A percentile compares a stretch with the other conserved stretches of the same genome.
These are phyloP conservation scores for Coendou prehensilis DNA, from an alignment of 2,797 vertebrate genomes.

Conservation along the genomic window DNA sequence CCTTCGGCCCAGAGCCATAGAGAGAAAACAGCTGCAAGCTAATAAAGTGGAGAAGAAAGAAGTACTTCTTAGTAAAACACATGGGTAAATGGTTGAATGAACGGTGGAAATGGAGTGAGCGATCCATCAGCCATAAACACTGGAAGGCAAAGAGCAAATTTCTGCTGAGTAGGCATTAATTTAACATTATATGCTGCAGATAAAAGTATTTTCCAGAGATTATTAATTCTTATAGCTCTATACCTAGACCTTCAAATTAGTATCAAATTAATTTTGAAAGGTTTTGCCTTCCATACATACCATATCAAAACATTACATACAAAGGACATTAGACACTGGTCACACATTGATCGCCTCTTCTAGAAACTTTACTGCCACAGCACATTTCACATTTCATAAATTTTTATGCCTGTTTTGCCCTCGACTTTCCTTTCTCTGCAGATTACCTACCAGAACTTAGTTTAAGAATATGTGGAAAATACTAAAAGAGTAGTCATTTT, in stretches of 20 bases:
- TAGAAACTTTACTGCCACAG: constrained; percentile 71
- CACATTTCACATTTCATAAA: constrained; percentile 86
- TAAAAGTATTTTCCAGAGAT: constrained; percentile 54
- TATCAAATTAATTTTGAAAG: constrained; percentile 67
- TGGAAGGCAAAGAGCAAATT: background rate
- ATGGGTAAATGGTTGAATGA: background rate
- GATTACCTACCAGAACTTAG: constrained; percentile 66
- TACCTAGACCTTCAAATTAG: constrained; percentile 68
- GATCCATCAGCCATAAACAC: background rate
- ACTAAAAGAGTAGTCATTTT: constrained; percentile 56
- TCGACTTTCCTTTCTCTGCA: constrained; percentile 70
- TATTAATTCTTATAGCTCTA: constrained; percentile 4
- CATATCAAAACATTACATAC: constrained; percentile 50
- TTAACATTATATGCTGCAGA: constrained; percentile 12
- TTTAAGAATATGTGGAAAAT: constrained; percentile 74
- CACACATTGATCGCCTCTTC: constrained; percentile 67
- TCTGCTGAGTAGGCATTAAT: constrained; percentile 29
- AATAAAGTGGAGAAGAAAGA: background rate
- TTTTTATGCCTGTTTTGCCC: constrained; percentile 83
- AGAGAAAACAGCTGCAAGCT: background rate
- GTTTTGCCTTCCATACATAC: constrained; percentile 52
- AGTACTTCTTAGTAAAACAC: background rate
- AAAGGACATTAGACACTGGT: constrained; percentile 56
- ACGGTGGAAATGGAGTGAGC: background rate
- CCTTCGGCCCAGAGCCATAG: background rate